A percentile compares a stretch with the other conserved stretches of the same genome.
Conservation (phyloP, 2,113 vertebrate species). For the Calidris pugnax region DNA sequence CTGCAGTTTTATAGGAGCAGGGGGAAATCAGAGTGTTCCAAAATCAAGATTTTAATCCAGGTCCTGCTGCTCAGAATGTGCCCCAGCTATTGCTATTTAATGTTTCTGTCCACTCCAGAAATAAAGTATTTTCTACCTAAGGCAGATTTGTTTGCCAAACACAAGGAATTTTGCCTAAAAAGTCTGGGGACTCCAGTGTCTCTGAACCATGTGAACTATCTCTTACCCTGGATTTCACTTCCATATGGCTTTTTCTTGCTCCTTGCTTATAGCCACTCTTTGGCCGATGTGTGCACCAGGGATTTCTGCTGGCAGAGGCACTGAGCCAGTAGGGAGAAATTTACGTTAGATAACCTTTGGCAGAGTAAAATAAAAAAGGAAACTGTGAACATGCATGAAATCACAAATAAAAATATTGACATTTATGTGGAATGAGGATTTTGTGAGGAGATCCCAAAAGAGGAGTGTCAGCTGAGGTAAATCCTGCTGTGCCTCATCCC, state of each 20-base stretch:
- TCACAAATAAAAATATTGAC: not conserved
- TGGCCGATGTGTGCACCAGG: not conserved
- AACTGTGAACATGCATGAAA: not conserved
- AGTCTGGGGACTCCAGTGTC: not conserved
- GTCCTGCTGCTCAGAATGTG: not conserved
- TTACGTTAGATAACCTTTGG: not conserved
- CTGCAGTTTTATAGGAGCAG: not conserved
- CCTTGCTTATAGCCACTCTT: not conserved
- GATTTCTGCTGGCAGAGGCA: not conserved
- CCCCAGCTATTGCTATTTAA: not conserved
- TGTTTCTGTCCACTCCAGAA: not conserved
- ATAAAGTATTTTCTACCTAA: not conserved
- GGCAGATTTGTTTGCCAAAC: not conserved
- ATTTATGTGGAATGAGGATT: not conserved
- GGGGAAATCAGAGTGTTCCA: not conserved
- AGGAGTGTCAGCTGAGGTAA: accelerated
- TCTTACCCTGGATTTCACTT: not conserved
- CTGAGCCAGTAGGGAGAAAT: not conserved
- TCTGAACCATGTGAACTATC: not conserved
- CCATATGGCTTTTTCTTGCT: not conserved
- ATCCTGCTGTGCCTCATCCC: not conserved
- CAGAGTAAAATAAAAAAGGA: not conserved
- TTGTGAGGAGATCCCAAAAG: not conserved
- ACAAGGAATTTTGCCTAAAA: not conserved
- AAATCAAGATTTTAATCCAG: not conserved